Evolutionary conservation across 2,888 invertebrate genomes (phyloP), one percentile per base, ranked within the genome.

Genomic region (Drosophila macrospina): DNA sequence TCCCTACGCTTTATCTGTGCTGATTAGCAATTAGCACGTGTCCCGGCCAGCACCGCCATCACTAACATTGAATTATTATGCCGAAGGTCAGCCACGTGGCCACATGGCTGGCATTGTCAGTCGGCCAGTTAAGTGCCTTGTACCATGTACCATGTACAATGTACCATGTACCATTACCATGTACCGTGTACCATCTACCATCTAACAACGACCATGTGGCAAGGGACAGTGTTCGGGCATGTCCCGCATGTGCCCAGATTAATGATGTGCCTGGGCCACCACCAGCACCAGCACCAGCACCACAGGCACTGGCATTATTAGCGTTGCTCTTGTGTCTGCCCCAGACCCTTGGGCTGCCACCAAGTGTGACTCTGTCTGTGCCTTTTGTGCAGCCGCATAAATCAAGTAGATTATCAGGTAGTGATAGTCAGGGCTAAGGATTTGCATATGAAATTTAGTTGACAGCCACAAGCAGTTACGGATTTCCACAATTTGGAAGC

Each of bases 1-100:
- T 32, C 2, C 42, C 30, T 13, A 30, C 36, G 69, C 60, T 67
- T 84, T 83, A 86, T 86, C 87, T 77, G 70, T 60, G 56, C 74
- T 87, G 83, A 83, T 83, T 83, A 83, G 87, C 83, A 83, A 83
- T 83, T 83, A 83, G 87, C 83, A 87, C 83, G 87, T 83, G 87
- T 87, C 85, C 75, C 52, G 42, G 39, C 41, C 32, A 66, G 54
- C 59, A 30, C 63, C 59, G 30, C 13, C 24, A n/a, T n/a, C n/a
- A 59, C 69, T 52, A 69, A 65, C 82, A 84, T 81, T 83, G 85
- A 83, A 81, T 83, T 83, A 83, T 83, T 87, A 73, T 83, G 74
- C 74, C 79, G 77, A 83, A 83, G 87, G 87, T 87, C 87, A 84
- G 75, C 71, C 69, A 65, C 68, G 63, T 62, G 77, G 75, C 71